These are phyloP conservation scores for Penaeus indicus DNA, from an alignment of 1,140 invertebrate species.

Conservation along the genomic window DNA sequence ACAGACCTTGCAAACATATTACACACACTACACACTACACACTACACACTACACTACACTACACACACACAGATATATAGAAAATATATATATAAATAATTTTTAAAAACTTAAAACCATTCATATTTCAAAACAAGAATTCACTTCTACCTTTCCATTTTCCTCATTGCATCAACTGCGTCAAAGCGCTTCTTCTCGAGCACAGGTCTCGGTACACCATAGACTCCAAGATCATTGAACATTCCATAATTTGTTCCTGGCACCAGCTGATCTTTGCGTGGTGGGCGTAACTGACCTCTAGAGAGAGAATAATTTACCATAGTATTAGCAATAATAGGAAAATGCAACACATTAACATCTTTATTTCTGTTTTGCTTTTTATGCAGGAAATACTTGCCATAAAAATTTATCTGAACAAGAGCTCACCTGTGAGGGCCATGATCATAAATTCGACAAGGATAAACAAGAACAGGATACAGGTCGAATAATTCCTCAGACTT, in stretches of 20 bases:
- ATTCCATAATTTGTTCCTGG: slow-evolving; percentile 70
- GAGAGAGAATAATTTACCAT: not conserved
- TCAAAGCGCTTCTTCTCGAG: slow-evolving; percentile 72
- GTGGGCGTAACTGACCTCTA: slow-evolving; percentile 72
- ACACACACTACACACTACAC: no score
- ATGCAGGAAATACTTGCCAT: not conserved
- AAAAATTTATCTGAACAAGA: not conserved
- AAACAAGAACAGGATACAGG: slow-evolving; percentile 74
- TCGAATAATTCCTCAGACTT: slow-evolving; percentile 73
- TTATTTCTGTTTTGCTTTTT: not conserved
- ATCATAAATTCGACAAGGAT: slow-evolving; percentile 75
- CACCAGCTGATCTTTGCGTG: slow-evolving; percentile 71
- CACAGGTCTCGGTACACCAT: slow-evolving; percentile 75
- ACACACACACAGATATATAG: no score
- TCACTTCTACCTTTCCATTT: slow-evolving; percentile 73
- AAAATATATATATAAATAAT: no score
- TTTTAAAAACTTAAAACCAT: not conserved
- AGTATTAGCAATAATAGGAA: not conserved
- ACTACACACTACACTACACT: no score
- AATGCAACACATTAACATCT: not conserved
- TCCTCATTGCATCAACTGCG: slow-evolving; percentile 73
- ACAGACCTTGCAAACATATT: no score
- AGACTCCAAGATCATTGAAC: slow-evolving; percentile 75
- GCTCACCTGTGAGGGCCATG: slow-evolving; percentile 69
- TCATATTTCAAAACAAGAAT: not conserved